phyloP scores from a whole-genome alignment of 2,797 vertebrate species.

The Cichlasoma orientale region DNA sequence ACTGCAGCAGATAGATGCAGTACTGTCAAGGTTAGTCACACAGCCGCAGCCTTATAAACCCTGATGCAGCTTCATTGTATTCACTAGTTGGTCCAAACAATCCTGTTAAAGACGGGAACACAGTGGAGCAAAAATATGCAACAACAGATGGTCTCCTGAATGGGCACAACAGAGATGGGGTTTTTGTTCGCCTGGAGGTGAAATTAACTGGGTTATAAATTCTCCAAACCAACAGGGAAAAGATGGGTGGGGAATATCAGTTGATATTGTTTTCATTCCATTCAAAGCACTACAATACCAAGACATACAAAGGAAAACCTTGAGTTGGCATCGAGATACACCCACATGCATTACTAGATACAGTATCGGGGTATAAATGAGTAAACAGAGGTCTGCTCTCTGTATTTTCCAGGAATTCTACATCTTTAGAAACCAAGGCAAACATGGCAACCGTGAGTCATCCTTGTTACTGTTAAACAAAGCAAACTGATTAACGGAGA shows the following conservation, averaged over 20 bases:
- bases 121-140: background rate
- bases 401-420: background rate
- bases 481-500: background rate
- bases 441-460: no score
- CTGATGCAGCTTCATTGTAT: background rate
- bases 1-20: conserved; percentile 28
- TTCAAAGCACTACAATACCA: background rate
- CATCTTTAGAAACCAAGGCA: background rate
- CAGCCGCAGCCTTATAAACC: background rate
- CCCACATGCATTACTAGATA: background rate
- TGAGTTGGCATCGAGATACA: background rate
- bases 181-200: background rate
- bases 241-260: background rate
- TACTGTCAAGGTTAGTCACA: conserved; percentile 18
- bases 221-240: background rate
- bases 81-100: background rate
- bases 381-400: background rate
- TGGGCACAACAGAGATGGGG: background rate
- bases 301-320: background rate
- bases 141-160: conserved; percentile 29
- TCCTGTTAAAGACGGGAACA: background rate
- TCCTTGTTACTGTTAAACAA: background rate
- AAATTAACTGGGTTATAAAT: background rate
- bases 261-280: background rate
- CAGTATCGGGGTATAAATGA: background rate